Conservation (phyloP, 2,888 invertebrate species). For the Lissonota sp. region DNA sequence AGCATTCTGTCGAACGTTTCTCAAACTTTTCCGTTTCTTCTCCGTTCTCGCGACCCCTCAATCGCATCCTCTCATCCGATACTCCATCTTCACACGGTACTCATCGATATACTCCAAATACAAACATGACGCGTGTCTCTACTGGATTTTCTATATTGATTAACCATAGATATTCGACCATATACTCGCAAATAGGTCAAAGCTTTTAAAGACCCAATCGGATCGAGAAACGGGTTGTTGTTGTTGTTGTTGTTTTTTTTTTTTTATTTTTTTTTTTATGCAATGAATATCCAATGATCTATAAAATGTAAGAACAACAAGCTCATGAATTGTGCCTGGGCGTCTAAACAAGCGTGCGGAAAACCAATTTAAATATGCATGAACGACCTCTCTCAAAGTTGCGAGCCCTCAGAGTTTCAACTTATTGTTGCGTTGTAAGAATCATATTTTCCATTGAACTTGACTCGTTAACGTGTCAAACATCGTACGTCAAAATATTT, state of each 20-base stretch:
- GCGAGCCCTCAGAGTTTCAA: not conserved
- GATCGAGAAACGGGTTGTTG: too few species aligned
- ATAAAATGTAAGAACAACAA: not conserved
- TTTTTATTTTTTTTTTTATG: too few species aligned
- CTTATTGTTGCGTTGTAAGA: not conserved
- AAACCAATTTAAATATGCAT: conserved; percentile 12
- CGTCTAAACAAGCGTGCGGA: not conserved
- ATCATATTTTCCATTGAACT: not conserved
- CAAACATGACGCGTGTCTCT: too few species aligned
- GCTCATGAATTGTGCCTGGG: not conserved
- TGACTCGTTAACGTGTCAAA: not conserved
- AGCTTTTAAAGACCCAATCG: too few species aligned
- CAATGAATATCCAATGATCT: conserved; percentile 8
- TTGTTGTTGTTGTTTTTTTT: not conserved
- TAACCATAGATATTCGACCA: too few species aligned
- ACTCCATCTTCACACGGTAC: too few species aligned
- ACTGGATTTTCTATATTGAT: too few species aligned
- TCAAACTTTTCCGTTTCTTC: conserved; percentile 23
- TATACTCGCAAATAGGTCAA: too few species aligned
- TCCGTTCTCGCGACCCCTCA: conserved; percentile 1
- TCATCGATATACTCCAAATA: too few species aligned
- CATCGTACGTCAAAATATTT: too few species aligned
- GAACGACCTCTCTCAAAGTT: conserved; percentile 1
- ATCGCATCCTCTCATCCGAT: too few species aligned
- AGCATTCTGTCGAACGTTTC: conserved; percentile 9